Evolutionary conservation across 2,888 invertebrate genomes (phyloP).

Genomic region (Drosophila peninsularis): DNA sequence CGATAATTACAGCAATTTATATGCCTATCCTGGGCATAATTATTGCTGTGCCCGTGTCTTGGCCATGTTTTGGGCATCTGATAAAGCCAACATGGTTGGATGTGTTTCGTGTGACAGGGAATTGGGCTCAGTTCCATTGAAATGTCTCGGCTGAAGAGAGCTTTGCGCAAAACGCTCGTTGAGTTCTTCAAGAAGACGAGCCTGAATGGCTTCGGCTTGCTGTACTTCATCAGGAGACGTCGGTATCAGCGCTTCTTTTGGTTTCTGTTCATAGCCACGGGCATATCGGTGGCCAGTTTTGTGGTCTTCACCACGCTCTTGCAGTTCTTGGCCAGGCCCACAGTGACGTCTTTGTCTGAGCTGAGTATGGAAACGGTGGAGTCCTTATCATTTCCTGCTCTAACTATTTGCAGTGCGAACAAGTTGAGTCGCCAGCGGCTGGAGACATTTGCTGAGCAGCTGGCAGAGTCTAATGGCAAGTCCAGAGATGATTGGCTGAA

Average conservation of each 20-base stretch:
- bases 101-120: neutral
- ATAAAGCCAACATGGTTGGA: conserved; percentile 14
- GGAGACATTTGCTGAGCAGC: conserved; percentile 42
- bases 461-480: conserved; percentile 35
- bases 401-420: conserved; percentile 75
- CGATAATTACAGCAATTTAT: conserved; percentile 33
- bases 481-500: conserved; percentile 46
- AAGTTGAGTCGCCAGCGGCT: conserved; percentile 70
- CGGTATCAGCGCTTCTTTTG: conserved; percentile 78
- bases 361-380: conserved; percentile 18
- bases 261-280: conserved; percentile 74
- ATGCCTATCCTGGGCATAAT: conserved; percentile 3
- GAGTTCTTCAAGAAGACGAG: conserved; percentile 82
- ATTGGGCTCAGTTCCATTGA: conserved; percentile 9
- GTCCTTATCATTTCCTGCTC: conserved; percentile 58
- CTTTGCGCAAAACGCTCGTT: conserved; percentile 66
- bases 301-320: conserved; percentile 64
- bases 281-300: conserved; percentile 66
- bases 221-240: conserved; percentile 72
- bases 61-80: conserved; percentile 27
- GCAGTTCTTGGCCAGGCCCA: conserved; percentile 70
- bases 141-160: conserved; percentile 57
- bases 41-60: neutral
- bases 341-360: conserved; percentile 62
- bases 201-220: conserved; percentile 80